Base-by-base conservation (phyloP, 2,797 vertebrate species). In the Leucoraja ocellata region DNA sequence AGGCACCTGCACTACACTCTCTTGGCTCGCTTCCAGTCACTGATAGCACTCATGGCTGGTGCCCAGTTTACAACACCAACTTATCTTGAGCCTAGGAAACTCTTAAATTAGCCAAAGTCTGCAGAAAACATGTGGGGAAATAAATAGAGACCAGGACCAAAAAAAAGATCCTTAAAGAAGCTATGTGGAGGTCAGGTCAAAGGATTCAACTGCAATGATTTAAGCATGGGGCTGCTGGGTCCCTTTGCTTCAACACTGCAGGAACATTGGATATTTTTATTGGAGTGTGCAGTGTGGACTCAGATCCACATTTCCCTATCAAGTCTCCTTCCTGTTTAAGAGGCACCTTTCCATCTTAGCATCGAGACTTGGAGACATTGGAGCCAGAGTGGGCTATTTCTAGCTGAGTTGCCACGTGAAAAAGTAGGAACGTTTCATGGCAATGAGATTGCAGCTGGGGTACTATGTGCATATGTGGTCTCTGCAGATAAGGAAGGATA, bases 241-340 rank as follows among this genome's bases (percentile, higher is more conserved):
- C 21, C 23, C 21, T 18, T 84, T 84, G 21, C 54, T 54, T 61
- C 11, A 58, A 25, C 25, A 74, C 90, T 74, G 90, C 68, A 76
- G 90, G 90, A 73, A 92, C 76, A 46, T 92, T 71, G 90, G 90
- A 92, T 92, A 54, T 92, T 92, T 88, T 92, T 92, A 54, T 92
- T 88, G 84, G 84, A 88, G 84, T 63, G 36, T 63, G 16, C 39
- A 4, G 39, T 58, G 16, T 54, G 39, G 68, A n/a, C 73, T 76
- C 71, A 25, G 68, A 18, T 36, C 84, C 68, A 10, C n/a, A n/a
- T 88, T 88, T n/a, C n/a, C 84, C 84, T 36, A 68, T 21, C 84
- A n/a, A 68, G 61, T 63, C 28, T 16, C 32, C n/a, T 68, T 88
- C 84, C 84, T 88, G 63, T 88, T 65, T 61, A 18, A 68, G 63